Conservation (phyloP, 2,113 vertebrate species). For the Crotophaga sulcirostris region DNA sequence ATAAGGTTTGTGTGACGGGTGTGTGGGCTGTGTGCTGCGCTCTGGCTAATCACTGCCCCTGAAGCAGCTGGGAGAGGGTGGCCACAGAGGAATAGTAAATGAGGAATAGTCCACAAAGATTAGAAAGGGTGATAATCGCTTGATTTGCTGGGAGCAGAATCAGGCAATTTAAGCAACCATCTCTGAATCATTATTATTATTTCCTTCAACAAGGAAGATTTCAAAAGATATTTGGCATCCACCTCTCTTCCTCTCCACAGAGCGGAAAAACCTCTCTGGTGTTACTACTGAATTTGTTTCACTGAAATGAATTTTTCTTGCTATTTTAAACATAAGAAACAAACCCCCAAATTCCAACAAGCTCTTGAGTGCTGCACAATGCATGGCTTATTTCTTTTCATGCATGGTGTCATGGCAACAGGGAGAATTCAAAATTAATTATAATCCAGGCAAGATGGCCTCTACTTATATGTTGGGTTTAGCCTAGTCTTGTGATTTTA, state of each 20-base stretch:
- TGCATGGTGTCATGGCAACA: constrained; percentile 50
- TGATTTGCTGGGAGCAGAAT: neutral
- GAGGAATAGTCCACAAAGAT: neutral
- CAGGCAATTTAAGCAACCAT: neutral
- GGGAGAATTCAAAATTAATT: constrained; percentile 41
- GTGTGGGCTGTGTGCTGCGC: neutral
- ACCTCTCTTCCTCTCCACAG: neutral
- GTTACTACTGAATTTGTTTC: neutral
- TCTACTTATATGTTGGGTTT: neutral
- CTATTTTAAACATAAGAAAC: constrained; percentile 10
- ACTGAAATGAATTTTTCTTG: neutral
- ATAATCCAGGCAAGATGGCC: neutral
- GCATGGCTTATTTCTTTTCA: constrained; percentile 12
- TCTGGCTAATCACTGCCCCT: neutral
- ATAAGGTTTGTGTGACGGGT: neutral
- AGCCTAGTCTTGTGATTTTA: neutral
- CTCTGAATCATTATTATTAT: neutral
- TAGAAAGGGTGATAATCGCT: neutral
- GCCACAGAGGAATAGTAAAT: neutral
- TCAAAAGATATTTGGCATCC: neutral
- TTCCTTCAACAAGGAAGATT: neutral
- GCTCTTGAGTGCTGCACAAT: neutral
- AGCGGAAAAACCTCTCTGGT: neutral
- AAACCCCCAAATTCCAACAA: neutral
- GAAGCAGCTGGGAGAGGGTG: neutral